Evolutionary conservation across 2,797 vertebrate species (phyloP), one percentile per base, ranked within the genome.

Genomic region (Hippocampus kuda): DNA sequence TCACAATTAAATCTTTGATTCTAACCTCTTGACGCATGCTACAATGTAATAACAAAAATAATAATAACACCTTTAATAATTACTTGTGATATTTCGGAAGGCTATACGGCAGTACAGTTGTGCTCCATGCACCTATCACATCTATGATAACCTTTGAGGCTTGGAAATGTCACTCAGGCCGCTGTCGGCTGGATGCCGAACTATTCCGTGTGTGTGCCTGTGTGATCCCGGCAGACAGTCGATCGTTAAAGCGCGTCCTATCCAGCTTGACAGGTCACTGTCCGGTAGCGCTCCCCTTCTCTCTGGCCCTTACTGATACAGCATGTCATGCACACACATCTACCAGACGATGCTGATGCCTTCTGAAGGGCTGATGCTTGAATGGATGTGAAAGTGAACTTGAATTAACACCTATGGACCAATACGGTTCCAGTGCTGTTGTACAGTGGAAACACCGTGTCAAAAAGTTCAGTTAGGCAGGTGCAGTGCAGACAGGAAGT

Each of bases 181-280:
- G 80, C 65, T 67, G 83, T 86, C 86, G 82, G 67, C 60, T 71
- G 30, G 74, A 27, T 59, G 67, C 66, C 73, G 76, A 74, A 75
- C 81, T 75, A 60, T 75, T 73, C 56, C 68, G 71, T 51, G 51
- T 49, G 67, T 49, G 67, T 61, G 72, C 69, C 60, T 41, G 72
- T 67, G 68, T 56, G 78, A 90, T 88, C 68, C 73, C 71, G 79
- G 80, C 85, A 81, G 89, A 88, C 90, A 89, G 85, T 85, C 89
- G 89, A 89, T 91, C 86, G 79, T 89, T 84, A 83, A 86, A 90
- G n/a, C 85, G 89, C 86, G 85, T 91, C 85, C 86, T 87, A 89
- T 89, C 79, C 79, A 84, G 70, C 77, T 84, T 91, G 91, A 91
- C 91, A 88, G 83, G 87, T 88, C 88, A 86, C 85, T 90, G 90